Evolutionary conservation across 2,797 vertebrate genomes (phyloP), one percentile per base, ranked within the genome.

Genomic region (Eutrigla gurnardus): DNA sequence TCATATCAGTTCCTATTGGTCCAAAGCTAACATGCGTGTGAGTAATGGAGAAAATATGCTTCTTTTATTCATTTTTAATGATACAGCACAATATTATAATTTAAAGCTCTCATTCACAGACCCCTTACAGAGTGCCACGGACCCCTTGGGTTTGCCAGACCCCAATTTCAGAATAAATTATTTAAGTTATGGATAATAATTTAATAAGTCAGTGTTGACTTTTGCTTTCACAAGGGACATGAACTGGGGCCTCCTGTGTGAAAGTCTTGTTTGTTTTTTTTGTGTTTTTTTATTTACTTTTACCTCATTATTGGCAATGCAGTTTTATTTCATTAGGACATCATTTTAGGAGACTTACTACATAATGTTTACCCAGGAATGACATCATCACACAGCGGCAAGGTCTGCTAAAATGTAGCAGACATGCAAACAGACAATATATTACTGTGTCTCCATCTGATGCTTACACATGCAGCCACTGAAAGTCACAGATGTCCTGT

Each of bases 401-500:
- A 57, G n/a, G 43, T 46, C 55, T 45, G 6, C 40, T 57, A 12
- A 50, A 62, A 46, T 4, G 1, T 7, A 47, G 39, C 60, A 25
- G 17, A 13, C 8, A 52, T 65, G 12, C 46, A 62, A 9, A 57
- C 52, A 62, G 12, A 47, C 12, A 8, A 37, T 5, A 13, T 46
- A n/a, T 37, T 14, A 18, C 13, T 64, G 0, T 43, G 37, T 59
- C 5, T 43, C 5, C 50, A 3, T 61, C 40, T 57, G 37, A 36
- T 45, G 49, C 54, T 47, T n/a, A 9, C 42, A 42, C 37, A 70
- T 60, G 46, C 71, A 63, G 8, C 52, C n/a, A 45, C 50, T 57
- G 15, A 73, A 69, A 58, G 59, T 78, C 50, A 42, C 46, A 63
- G 63, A 58, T 54, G 62, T 78, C 62, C 70, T 80, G 74, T 80